Conservation (phyloP, 2,888 invertebrate species). For the Tipula helvola region DNA sequence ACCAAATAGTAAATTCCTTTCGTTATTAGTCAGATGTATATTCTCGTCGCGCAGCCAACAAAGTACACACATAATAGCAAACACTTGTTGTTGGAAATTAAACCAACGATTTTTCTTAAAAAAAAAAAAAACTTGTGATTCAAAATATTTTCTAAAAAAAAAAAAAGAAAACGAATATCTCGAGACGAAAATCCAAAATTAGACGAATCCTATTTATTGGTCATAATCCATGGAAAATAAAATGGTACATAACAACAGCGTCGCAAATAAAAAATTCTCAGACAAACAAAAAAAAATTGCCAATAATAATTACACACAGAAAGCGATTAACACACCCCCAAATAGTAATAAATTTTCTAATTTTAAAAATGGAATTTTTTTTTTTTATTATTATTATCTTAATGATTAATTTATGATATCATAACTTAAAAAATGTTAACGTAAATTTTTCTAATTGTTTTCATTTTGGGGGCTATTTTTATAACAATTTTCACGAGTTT, state of each 20-base stretch:
- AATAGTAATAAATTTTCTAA: background rate
- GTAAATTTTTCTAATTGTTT: background rate
- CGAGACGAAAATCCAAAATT: background rate
- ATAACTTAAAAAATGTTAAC: background rate
- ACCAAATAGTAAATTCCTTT: background rate
- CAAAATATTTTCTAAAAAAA: background rate
- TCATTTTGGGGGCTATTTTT: background rate
- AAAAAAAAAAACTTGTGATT: background rate
- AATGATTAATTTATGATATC: background rate
- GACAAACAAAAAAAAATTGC: background rate
- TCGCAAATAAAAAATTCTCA: background rate
- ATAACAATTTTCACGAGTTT: background rate
- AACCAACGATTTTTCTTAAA: background rate
- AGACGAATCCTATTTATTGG: background rate
- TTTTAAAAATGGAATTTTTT: background rate
- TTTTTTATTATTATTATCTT: background rate
- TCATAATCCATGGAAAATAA: background rate
- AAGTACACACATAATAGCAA: background rate
- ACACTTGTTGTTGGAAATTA: background rate
- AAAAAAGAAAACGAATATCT: background rate
- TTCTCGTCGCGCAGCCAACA: background rate
- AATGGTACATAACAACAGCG: background rate
- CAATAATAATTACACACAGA: background rate
- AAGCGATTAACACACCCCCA: background rate
- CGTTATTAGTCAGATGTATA: background rate